A percentile compares a stretch with the other conserved stretches of the same genome.
Evolutionary conservation across 2,888 invertebrate species (phyloP).

Genomic region (Heliothis peltigera): DNA sequence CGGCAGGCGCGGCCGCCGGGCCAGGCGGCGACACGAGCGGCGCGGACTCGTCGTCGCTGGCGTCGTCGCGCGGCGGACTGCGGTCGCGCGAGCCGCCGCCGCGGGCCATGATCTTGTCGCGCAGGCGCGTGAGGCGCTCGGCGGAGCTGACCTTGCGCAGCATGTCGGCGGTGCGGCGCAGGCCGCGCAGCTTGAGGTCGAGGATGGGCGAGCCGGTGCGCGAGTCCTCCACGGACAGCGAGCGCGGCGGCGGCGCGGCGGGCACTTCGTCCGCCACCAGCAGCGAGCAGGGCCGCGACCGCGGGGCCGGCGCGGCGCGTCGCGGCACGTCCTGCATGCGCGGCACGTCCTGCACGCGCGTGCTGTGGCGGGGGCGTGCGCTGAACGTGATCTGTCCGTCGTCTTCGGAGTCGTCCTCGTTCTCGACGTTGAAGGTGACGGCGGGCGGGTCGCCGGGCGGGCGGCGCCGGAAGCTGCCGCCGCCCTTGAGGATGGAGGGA

Average conservation of each 20-base stretch:
- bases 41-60: slow-evolving; percentile 92
- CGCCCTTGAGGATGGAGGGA: slow-evolving; percentile 77
- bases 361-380: slow-evolving; percentile 69
- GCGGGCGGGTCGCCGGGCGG: slow-evolving; percentile 75
- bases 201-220: slow-evolving; percentile 71
- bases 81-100: slow-evolving; percentile 80
- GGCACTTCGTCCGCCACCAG: slow-evolving; percentile 72
- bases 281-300: slow-evolving; percentile 77
- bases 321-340: slow-evolving; percentile 67
- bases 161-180: slow-evolving; percentile 80
- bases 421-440: slow-evolving; percentile 87
- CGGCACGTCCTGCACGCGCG: slow-evolving; percentile 65
- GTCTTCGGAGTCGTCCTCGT: slow-evolving; percentile 82
- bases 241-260: slow-evolving; percentile 69
- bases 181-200: slow-evolving; percentile 77
- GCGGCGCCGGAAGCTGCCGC: slow-evolving; percentile 75
- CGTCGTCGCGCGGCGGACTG: slow-evolving; percentile 77
- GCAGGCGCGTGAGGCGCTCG: slow-evolving; percentile 80
- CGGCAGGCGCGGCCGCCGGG: slow-evolving; percentile 30
- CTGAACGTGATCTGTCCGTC: slow-evolving; percentile 86
- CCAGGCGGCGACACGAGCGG: slow-evolving; percentile 88
- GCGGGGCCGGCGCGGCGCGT: slow-evolving; percentile 64
- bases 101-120: slow-evolving; percentile 80
- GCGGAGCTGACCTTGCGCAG: slow-evolving; percentile 83
- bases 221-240: slow-evolving; percentile 83